Evolutionary conservation across 2,113 vertebrate species (phyloP), one percentile per base, ranked within the genome.

Genomic region (Conger conger): DNA sequence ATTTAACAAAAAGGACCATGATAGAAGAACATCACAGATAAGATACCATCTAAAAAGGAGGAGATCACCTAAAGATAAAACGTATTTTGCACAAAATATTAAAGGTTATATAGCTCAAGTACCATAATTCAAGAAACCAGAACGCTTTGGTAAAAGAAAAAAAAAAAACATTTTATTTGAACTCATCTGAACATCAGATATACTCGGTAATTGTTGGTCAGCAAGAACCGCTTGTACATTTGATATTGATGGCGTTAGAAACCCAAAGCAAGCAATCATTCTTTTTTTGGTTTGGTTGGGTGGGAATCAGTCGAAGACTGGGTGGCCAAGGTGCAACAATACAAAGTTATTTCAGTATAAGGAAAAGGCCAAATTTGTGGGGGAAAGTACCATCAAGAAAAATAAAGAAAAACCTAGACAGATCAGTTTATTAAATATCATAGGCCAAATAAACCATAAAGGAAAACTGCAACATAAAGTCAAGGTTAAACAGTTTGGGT

Each of bases 171-270:
- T 95, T 94, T 96, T 96, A 96, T 96, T 96, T 95, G 94, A 96
- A 96, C 94, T 96, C 94, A 96, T 97, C 96, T 97, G 96, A 97
- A 97, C 96, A 97, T 96, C 96, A 96, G 96, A 96, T 96, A 96
- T 95, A 96, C 94, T 95, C 94, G 94, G 95, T 96, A 87, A 86
- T 83, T 86, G 96, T 94, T 95, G 95, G 94, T 95, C 94, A 96
- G 95, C 94, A 95, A 96, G 95, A 96, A 97, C 95, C 95, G 93
- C 96, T 95, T 96, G 95, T 96, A 96, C 95, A 96, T 95, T 96
- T 95, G 94, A 95, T 95, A 96, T 93, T 93, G 94, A 95, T 96
- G 96, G 94, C 94, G 94, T 95, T 93, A 95, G 95, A 93, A 95
- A 94, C 94, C 95, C 94, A 94, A 96, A 86, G 30, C 86, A 88